phyloP scores from a whole-genome alignment of 2,113 vertebrate species.

The Felis catus region DNA sequence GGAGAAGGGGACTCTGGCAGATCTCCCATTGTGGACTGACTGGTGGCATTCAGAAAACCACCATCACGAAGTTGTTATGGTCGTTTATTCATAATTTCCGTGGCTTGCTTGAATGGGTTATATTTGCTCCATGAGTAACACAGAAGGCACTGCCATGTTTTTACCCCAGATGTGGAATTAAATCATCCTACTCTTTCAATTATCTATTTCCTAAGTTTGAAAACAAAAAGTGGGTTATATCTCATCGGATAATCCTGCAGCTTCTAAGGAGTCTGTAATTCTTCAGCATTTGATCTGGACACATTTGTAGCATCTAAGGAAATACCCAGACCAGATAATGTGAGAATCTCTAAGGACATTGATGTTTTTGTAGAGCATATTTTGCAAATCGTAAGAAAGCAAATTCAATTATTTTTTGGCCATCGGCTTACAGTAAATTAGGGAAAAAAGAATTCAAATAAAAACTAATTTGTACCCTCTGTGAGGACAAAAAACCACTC shows the following conservation, averaged over 20 bases:
- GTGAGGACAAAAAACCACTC: not conserved
- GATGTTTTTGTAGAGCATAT: not conserved
- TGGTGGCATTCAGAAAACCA: constrained; percentile 53
- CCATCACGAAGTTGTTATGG: not conserved
- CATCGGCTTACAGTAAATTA: not conserved
- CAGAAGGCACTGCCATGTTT: constrained; percentile 21
- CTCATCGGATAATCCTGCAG: not conserved
- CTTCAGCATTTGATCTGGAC: not conserved
- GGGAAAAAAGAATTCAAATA: not conserved
- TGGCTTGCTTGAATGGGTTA: constrained; percentile 42
- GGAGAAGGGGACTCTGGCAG: not conserved
- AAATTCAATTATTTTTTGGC: not conserved
- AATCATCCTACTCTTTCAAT: constrained; percentile 35
- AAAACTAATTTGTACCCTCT: not conserved
- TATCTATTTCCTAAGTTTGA: not conserved
- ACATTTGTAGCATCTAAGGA: not conserved
- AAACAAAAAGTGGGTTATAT: constrained; percentile 1
- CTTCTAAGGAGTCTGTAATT: not conserved
- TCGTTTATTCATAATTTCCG: constrained; percentile 52
- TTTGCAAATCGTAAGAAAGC: constrained; percentile 28
- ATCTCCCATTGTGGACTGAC: not conserved
- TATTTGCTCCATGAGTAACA: constrained; percentile 52
- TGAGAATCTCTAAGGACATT: not conserved
- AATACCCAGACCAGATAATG: not conserved
- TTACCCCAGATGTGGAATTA: constrained; percentile 36